phyloP scores from a whole-genome alignment of 2,888 invertebrate genomes.

The Sarcophaga rosellei region DNA sequence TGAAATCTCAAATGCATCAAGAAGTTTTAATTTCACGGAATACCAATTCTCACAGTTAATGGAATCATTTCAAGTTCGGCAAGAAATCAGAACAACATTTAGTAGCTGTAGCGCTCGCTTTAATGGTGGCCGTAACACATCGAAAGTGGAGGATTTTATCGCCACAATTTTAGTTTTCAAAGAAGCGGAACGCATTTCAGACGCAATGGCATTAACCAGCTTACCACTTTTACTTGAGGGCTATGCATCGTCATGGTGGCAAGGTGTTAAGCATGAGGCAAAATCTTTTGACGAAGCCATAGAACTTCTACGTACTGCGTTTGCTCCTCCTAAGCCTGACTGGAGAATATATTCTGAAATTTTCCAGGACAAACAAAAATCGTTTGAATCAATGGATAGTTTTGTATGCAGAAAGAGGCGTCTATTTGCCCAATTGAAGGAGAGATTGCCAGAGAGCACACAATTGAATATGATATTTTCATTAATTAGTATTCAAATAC shows the following conservation, averaged over 20 bases:
- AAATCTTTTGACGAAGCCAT: conserved; percentile 27
- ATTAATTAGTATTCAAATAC: background rate
- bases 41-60: conserved; percentile 27
- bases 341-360: conserved; percentile 45
- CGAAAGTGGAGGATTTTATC: conserved; percentile 53
- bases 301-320: conserved; percentile 23
- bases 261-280: conserved; percentile 46
- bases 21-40: conserved; percentile 15
- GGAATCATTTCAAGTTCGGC: conserved; percentile 8
- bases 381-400: conserved; percentile 30
- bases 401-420: conserved; percentile 45
- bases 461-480: conserved; percentile 36
- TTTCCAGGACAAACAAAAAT: conserved; percentile 41
- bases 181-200: conserved; percentile 47
- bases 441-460: conserved; percentile 40
- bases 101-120: conserved; percentile 46
- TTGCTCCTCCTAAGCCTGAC: conserved; percentile 39
- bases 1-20: too few species aligned
- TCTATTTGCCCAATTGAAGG: conserved; percentile 32
- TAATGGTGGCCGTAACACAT: conserved; percentile 40
- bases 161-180: conserved; percentile 45
- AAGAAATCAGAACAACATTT: conserved; percentile 14
- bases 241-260: conserved; percentile 60
- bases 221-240: conserved; percentile 53
- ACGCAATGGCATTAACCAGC: conserved; percentile 40